Conservation (phyloP, 2,888 invertebrate species). For the Acleris emargana region DNA sequence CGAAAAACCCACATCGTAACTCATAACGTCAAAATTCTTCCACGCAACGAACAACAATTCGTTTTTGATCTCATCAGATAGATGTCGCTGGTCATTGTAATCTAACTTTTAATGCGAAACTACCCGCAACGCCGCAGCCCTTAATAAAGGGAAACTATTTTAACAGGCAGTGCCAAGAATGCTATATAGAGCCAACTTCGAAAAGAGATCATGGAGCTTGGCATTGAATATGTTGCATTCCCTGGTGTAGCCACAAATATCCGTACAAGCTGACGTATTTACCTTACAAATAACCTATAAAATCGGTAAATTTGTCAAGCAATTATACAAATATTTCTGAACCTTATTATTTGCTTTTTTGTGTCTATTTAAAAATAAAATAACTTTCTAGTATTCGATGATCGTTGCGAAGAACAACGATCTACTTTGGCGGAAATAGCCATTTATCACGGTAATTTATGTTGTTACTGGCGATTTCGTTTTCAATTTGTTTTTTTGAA, state of each 20-base stretch:
- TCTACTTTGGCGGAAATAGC: too few species aligned
- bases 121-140: constrained; percentile 12
- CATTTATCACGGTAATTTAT: too few species aligned
- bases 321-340: too few species aligned
- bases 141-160: constrained; percentile 27
- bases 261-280: constrained; percentile 1
- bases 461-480: too few species aligned
- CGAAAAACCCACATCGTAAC: not conserved
- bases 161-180: not conserved
- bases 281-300: not conserved
- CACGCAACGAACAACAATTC: not conserved
- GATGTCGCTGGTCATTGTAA: constrained; percentile 19
- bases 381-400: too few species aligned
- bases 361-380: too few species aligned
- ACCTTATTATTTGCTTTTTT: too few species aligned
- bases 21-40: not conserved
- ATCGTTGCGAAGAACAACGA: too few species aligned
- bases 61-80: not conserved
- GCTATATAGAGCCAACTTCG: too few species aligned
- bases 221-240: not conserved
- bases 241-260: constrained; percentile 15
- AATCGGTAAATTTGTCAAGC: not conserved
- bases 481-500: too few species aligned
- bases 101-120: constrained; percentile 32
- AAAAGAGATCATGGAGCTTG: too few species aligned